Base-by-base conservation (phyloP, 2,888 invertebrate species). In the Hydraecia micacea region DNA sequence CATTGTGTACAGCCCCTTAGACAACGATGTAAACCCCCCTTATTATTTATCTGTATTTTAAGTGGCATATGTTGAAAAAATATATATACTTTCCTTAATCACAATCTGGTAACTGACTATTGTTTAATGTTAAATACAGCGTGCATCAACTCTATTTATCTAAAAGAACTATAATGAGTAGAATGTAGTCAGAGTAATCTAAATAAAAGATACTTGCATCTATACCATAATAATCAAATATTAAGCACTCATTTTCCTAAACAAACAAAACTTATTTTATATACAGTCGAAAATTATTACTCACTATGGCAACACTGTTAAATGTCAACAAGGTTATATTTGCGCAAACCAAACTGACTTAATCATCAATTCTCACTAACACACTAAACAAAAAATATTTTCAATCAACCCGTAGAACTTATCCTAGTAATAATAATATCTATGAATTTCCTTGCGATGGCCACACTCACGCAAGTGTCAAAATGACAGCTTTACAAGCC, bases 271-370 rank as follows among this genome's bases (percentile, higher is more conserved):
- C 95, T 95, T 95, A 94, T 91, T 90, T 90, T 95, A 96, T 96
- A 94, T 96, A 96, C 96, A 96, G 94, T 96, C 95, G 91, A 95
- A 95, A 95, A 93, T 95, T 92, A 94, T 95, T 95, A 95, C 93
- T 95, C 91, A 96, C 96, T 96, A 97, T 96, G 96, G 96, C 96
- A 96, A 97, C 96, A 96, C 95, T 94, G 94, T 94, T 93, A 96
- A 95, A 94, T 94, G 95, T 95, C 95, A 96, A 96, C 96, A 95
- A 95, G 94, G 93, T 94, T 94, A 94, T 91, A 90, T 91, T 89
- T 91, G 93, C 92, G 94, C 94, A 95, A 96, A 95, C 94, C 93
- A 94, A 95, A 95, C 93, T 91, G 92, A 92, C 93, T 89, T 90
- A 92, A 91, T 91, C 91, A 90, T 92, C 92, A 92, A 93, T 91